phyloP scores from a whole-genome alignment of 2,797 vertebrate genomes.

The Synanceia verrucosa region DNA sequence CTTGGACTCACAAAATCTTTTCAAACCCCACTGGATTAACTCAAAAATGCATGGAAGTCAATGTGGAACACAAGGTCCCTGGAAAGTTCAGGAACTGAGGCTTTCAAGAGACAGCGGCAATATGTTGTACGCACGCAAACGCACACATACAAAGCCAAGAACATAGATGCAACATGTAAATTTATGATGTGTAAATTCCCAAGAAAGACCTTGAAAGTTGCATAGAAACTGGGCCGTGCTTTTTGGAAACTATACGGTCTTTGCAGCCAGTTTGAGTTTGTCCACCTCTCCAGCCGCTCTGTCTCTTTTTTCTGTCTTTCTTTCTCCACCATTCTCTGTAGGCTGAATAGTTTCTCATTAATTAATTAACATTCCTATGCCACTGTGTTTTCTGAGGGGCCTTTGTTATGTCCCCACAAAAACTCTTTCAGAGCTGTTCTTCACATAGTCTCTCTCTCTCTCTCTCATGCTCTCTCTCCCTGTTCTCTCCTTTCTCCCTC shows the following conservation, averaged over 20 bases:
- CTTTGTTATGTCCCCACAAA: slow-evolving; percentile 81
- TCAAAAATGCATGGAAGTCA: slow-evolving; percentile 26
- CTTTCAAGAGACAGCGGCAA: slow-evolving; percentile 16
- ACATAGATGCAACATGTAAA: slow-evolving; percentile 1
- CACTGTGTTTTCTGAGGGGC: slow-evolving; percentile 81
- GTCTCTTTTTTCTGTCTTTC: slow-evolving; percentile 52
- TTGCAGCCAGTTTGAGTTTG: slow-evolving; percentile 12
- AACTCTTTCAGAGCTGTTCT: slow-evolving; percentile 78
- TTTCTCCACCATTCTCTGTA: slow-evolving; percentile 65
- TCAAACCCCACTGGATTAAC: slow-evolving; percentile 32
- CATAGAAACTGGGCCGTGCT: not conserved
- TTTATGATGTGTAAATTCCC: not conserved
- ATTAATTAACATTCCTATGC: slow-evolving; percentile 86
- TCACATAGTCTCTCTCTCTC: slow-evolving; percentile 72
- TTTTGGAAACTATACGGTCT: slow-evolving; percentile 20
- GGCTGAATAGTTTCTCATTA: slow-evolving; percentile 83
- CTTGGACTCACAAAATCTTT: slow-evolving; percentile 24
- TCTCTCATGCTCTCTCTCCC: slow-evolving; percentile 35
- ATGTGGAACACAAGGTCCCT: slow-evolving; percentile 33
- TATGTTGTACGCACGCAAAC: not conserved
- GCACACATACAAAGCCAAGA: slow-evolving; percentile 12
- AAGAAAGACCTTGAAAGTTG: not conserved
- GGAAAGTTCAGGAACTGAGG: slow-evolving; percentile 21
- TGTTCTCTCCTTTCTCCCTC: slow-evolving; percentile 31
- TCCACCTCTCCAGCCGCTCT: slow-evolving; percentile 25